Evolutionary conservation across 1,140 invertebrate species (phyloP).

Genomic region (Drosophila carrolli): DNA sequence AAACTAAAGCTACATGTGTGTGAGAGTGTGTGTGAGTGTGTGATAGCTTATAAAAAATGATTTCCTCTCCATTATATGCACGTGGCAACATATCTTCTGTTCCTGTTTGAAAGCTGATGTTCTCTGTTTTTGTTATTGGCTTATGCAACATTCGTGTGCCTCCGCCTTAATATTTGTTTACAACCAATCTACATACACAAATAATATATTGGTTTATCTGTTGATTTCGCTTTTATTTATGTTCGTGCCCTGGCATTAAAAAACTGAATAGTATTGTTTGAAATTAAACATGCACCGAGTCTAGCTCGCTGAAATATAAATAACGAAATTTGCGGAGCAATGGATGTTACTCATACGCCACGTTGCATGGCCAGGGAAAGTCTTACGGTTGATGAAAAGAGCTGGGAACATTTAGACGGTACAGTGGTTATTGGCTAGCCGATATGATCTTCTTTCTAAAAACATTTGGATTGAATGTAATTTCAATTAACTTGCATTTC

Average conservation of each 20-base stretch:
- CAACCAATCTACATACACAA: slow-evolving; percentile 52
- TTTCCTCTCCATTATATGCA: slow-evolving; percentile 35
- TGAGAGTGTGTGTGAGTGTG: slow-evolving; percentile 14
- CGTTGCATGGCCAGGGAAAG: slow-evolving; percentile 16
- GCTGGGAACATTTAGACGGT: neutral
- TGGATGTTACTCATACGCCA: slow-evolving; percentile 58
- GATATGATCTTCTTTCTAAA: no score
- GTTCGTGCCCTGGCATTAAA: slow-evolving; percentile 49
- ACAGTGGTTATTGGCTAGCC: neutral
- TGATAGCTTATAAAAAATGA: slow-evolving; percentile 73
- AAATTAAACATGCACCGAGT: slow-evolving; percentile 47
- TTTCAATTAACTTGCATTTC: no score
- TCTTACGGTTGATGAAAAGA: neutral
- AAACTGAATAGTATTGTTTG: slow-evolving; percentile 44
- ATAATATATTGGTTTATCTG: slow-evolving; percentile 60
- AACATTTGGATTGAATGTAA: no score
- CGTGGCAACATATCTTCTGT: slow-evolving; percentile 24
- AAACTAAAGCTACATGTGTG: slow-evolving; percentile 61
- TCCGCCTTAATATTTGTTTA: slow-evolving; percentile 45
- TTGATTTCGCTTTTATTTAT: slow-evolving; percentile 52
- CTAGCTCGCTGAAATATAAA: slow-evolving; percentile 42
- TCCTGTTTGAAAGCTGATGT: slow-evolving; percentile 23
- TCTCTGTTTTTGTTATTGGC: slow-evolving; percentile 11
- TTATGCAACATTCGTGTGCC: slow-evolving; percentile 38
- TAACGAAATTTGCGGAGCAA: slow-evolving; percentile 14